Base-by-base conservation (phyloP, 2,797 vertebrate genomes). In the Aldrovandia affinis region DNA sequence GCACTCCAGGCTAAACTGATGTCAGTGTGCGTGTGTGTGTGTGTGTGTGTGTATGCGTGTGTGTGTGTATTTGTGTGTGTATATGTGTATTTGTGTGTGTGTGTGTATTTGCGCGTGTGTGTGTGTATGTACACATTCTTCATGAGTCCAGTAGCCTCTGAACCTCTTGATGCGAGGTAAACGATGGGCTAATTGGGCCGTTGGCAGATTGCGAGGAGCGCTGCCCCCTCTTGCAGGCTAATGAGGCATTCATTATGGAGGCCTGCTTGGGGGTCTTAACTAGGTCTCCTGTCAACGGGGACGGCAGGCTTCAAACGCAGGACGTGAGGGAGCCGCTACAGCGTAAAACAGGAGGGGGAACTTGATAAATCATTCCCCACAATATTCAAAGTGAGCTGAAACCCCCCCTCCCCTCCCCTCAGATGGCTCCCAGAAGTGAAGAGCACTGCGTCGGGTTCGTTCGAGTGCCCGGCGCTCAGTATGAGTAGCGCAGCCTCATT, bases 91-190 rank as follows among this genome's bases (percentile, higher is more conserved):
- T 10, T 65, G 61, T 65, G n/a, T 65, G 18, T 57, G 54, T 57
- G 54, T 57, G 54, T 57, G 54, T 20, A 14, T 57, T 9, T 57
- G 55, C 18, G 55, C 18, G 55, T 73, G 36, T 10, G 36, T 36
- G 8, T 70, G 33, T 18, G 33, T 4, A 70, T 28, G 81, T 44
- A 52, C 59, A 28, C 68, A 52, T 82, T 84, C 85, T 73, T n/a
- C 78, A 81, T 83, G 47, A 83, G 86, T 70, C 85, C 82, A 84
- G 83, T 61, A 86, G 59, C n/a, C 10, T 28, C 18, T 84, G 80
- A 63, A 87, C 52, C 80, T 84, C 63, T 80, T 61, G 70, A 55
- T 57, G 36, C 39, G 80, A 25, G 81, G 25, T 78, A 81, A 47
- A 52, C 3, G n/a, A 18, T 33, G 70, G 68, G 22, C 78, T 75